These are phyloP conservation scores for Xenopus borealis DNA, from an alignment of 2,113 vertebrate genomes.

Conservation along the genomic window DNA sequence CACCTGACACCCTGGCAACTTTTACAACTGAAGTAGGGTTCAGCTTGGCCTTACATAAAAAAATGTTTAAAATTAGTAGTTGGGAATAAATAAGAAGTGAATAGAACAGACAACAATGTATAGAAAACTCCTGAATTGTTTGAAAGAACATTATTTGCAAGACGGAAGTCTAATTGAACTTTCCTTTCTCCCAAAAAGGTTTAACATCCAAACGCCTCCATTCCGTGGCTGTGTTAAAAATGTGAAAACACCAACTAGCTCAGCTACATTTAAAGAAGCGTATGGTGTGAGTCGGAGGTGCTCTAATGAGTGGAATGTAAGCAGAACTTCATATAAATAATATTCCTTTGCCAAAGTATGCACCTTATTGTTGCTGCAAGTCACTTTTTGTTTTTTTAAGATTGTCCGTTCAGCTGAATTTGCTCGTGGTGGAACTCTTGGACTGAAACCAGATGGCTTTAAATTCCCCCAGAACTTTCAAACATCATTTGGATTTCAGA, in stretches of 20 bases:
- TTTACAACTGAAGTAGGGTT: too few relatives aligned
- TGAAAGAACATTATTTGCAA: not conserved
- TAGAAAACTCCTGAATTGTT: not conserved
- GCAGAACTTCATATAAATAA: not conserved
- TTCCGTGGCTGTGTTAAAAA: constrained; percentile 82
- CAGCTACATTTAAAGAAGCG: constrained; percentile 57
- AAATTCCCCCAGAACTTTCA: constrained; percentile 59
- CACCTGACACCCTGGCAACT: too few relatives aligned
- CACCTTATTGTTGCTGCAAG: too few relatives aligned
- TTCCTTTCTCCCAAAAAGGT: constrained; percentile 57
- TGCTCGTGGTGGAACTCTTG: constrained; percentile 60
- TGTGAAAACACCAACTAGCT: constrained; percentile 55
- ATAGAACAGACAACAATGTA: too few relatives aligned
- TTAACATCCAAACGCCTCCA: constrained; percentile 76
- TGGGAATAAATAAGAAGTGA: too few relatives aligned
- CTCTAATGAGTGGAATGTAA: constrained; percentile 76
- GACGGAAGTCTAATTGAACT: not conserved
- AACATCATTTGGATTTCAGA: constrained; percentile 70
- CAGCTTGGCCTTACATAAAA: too few relatives aligned
- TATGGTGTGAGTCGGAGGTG: constrained; percentile 85
- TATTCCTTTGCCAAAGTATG: too few relatives aligned
- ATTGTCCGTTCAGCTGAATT: constrained; percentile 66
- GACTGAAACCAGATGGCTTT: constrained; percentile 48
- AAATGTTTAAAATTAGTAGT: too few relatives aligned
- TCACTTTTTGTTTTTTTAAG: constrained; percentile 50